Percentiles rank a stretch among this genome's conserved stretches.
Conservation (phyloP, 2,113 vertebrate genomes). For the Ornithorhynchus anatinus region DNA sequence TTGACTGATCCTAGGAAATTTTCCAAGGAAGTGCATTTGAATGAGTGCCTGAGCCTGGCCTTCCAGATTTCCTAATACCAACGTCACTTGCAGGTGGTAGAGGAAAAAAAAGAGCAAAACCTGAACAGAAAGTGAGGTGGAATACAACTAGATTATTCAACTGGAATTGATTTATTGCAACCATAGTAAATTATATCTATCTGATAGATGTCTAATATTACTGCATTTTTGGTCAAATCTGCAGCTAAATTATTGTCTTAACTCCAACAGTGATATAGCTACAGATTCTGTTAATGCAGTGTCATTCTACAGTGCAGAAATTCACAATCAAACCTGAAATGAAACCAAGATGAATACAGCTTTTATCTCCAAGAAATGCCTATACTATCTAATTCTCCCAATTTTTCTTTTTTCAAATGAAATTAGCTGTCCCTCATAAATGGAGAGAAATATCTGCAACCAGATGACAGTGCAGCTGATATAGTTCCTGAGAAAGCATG, state of each 20-base stretch:
- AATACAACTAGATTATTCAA: conserved; percentile 34
- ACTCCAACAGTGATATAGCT: conserved; percentile 39
- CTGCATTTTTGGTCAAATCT: conserved; percentile 36
- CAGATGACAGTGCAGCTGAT: background rate
- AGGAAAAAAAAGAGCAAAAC: conserved; percentile 4
- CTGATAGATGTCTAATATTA: conserved; percentile 36
- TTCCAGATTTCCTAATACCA: conserved; percentile 6
- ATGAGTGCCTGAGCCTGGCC: too few relatives aligned
- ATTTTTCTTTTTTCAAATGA: conserved; percentile 38
- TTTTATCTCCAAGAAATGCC: background rate
- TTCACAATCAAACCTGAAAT: background rate
- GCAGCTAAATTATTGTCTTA: conserved; percentile 54
- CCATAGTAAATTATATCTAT: conserved; percentile 43
- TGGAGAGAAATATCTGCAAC: background rate
- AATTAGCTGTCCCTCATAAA: conserved; percentile 20
- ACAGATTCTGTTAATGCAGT: conserved; percentile 9
- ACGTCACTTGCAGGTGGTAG: background rate
- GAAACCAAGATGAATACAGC: background rate
- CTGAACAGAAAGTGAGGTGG: background rate
- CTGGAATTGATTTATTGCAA: conserved; percentile 45
- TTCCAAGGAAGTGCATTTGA: too few relatives aligned
- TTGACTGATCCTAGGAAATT: too few relatives aligned
- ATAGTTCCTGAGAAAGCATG: background rate
- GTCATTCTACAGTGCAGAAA: conserved; percentile 7
- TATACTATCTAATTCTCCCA: background rate